These are phyloP conservation scores for Drosophila trapezifrons DNA, from an alignment of 1,140 invertebrate genomes.

Conservation along the genomic window DNA sequence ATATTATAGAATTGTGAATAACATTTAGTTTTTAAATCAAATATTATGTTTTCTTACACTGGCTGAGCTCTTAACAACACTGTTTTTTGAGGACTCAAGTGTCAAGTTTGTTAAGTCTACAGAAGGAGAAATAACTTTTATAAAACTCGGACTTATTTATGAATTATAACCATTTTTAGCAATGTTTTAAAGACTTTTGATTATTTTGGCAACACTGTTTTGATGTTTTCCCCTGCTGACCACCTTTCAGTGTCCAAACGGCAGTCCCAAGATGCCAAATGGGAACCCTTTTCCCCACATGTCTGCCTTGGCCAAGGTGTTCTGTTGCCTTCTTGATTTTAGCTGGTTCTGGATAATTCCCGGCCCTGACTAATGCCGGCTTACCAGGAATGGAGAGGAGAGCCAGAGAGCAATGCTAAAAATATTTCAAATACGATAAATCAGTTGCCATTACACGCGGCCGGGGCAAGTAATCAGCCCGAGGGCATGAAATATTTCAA, in stretches of 20 bases:
- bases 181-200: too few species aligned
- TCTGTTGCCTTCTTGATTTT: background rate
- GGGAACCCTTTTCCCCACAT: constrained; percentile 9
- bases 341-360: constrained; percentile 14
- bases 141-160: background rate
- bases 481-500: constrained; percentile 62
- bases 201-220: background rate
- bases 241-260: constrained; percentile 17
- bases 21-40: too few species aligned
- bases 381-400: constrained; percentile 7
- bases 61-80: too few species aligned
- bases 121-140: too few species aligned
- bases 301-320: background rate
- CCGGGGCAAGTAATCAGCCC: constrained; percentile 43
- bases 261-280: constrained; percentile 1
- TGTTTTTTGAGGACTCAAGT: too few species aligned
- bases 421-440: constrained; percentile 71
- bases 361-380: constrained; percentile 43
- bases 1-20: too few species aligned
- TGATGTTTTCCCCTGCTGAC: background rate
- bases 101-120: too few species aligned
- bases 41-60: too few species aligned
- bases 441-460: constrained; percentile 60
- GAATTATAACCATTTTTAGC: too few species aligned
- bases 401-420: constrained; percentile 45